phyloP scores from a whole-genome alignment of 2,888 invertebrate genomes.

The Tetramorium bicarinatum region DNA sequence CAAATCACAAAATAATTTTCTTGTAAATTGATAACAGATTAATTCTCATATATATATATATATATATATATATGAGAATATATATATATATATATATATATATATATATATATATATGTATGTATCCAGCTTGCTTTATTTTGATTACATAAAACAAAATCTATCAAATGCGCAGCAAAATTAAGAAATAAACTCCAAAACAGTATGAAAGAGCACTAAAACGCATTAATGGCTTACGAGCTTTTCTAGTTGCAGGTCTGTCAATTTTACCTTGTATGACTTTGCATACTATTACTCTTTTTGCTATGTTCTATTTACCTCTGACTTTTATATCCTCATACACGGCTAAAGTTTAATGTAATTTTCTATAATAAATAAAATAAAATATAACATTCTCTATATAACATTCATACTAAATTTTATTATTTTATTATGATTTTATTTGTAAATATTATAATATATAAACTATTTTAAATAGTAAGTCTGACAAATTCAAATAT shows the following conservation, averaged over 20 bases:
- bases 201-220: neutral
- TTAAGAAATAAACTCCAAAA: neutral
- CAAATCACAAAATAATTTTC: neutral
- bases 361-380: neutral
- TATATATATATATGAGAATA: too few relatives aligned
- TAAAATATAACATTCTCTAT: neutral
- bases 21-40: neutral
- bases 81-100: too few relatives aligned
- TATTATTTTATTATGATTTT: neutral
- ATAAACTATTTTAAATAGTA: neutral
- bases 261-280: neutral
- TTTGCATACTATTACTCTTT: neutral
- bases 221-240: conserved; percentile 5
- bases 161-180: neutral
- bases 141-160: neutral
- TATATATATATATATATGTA: too few relatives aligned
- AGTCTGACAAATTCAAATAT: neutral
- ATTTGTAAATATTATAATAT: neutral
- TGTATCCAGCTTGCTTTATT: neutral
- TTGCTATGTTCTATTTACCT: neutral
- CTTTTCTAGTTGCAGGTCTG: neutral
- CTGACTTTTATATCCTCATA: neutral
- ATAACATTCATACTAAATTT: neutral
- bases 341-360: neutral
- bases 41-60: neutral